Evolutionary conservation across 1,140 invertebrate species (phyloP), one percentile per base, ranked within the genome.

Genomic region (Macrocentrus cingulum): DNA sequence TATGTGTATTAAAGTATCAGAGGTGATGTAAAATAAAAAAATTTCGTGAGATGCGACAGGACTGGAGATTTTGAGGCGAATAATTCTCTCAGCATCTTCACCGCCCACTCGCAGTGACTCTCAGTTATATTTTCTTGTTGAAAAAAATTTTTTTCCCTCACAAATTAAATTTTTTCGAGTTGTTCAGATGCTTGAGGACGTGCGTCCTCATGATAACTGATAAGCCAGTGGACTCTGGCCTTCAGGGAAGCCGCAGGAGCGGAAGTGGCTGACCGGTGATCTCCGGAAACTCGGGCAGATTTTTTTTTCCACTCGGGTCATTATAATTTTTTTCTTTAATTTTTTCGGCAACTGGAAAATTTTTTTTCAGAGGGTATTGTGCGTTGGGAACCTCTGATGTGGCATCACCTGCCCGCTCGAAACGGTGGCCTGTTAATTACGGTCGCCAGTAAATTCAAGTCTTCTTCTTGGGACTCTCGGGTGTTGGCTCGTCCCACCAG

Each of bases 251-350:
- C 36, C 36, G 13, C 36, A 39, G 36, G 3, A 4, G 36, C 13
- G 36, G 36, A 39, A 15, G 36, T n/a, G 13, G 67, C 68, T 67
- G 71, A 68, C 68, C 70, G 68, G 70, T 68, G 70, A 66, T 54
- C 55, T 52, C 62, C 68, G 70, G 70, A 72, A 69, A 60, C 66
- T 52, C 15, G 15, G 8, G 15, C 15, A 15, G 3, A 39, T 39
- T n/a, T 39, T 39, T 39, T 39, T 39, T 15, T n/a, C 36, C 13
- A n/a, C n/a, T n/a, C n/a, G n/a, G n/a, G n/a, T n/a, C n/a, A n/a
- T n/a, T 39, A 9, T 29, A 29, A 29, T 39, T 39, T 39, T 39
- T 39, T 39, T 39, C 36, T 15, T 5, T 39, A 8, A 8, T 39
- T n/a, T n/a, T 39, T 13, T 39, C 11, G 11, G 11, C 11, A 6